Base-by-base conservation (phyloP, 2,113 vertebrate genomes). In the Pteropus alecto region DNA sequence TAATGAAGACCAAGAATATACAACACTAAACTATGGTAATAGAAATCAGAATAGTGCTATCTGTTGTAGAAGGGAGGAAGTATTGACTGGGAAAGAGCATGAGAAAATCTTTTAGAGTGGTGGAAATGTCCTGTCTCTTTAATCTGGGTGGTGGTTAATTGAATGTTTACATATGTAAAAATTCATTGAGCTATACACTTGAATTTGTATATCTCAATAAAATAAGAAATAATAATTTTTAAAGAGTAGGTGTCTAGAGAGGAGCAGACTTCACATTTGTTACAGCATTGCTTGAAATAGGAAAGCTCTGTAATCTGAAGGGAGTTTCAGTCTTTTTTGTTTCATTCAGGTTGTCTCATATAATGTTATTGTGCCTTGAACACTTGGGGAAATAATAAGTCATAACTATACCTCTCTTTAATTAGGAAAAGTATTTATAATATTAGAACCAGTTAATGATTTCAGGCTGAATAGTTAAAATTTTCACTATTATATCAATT, bases 261-360 rank as follows among this genome's bases (percentile, higher is more conserved):
- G 35, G 54, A 33, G 54, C 51, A 81, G 8, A 22, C 28, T 35
- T 67, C 79, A 12, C 67, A 90, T 76, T 74, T 95, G 26, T 90
- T 63, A 87, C 1, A 90, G 46, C 21, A 38, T 63, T 90, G 35
- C 8, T 78, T 87, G 56, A 58, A 30, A 67, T 26, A 35, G 65
- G 74, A 60, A 87, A 71, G 28, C 21, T 84, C 28, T 86, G 2
- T 87, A 68, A 60, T 79, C 19, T 48, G 61, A 68, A 94, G 63
- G 22, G 48, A 96, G 68, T 92, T 88, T 89, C 51, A 70, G 86
- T 90, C 73, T 84, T 91, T 51, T 79, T 15, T 60, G 4, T 95
- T 87, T 95, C n/a, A n/a, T 85, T 95, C 70, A 67, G 6, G 14
- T 65, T 77, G 56, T 18, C 70, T 84, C 63, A 74, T 11, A 30